Evolutionary conservation across 2,113 vertebrate species (phyloP).

Genomic region (Scolopax mira): DNA sequence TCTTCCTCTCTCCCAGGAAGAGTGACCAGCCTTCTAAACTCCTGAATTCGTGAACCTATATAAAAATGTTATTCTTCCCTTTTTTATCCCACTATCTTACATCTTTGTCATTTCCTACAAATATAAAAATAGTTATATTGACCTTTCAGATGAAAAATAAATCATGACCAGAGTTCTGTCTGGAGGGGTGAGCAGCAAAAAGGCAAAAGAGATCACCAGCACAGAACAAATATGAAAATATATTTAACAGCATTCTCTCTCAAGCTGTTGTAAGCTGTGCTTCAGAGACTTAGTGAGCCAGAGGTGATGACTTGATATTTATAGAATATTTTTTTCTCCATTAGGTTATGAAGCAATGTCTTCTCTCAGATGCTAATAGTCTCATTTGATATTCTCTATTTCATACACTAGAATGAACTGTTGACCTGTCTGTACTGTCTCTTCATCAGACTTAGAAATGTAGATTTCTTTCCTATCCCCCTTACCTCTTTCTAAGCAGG

Average conservation of each 20-base stretch:
- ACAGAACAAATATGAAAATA: neutral
- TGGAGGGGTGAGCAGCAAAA: neutral
- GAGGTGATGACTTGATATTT: neutral
- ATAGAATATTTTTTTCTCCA: neutral
- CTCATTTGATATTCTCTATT: neutral
- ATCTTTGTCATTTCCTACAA: neutral
- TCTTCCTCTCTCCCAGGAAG: neutral
- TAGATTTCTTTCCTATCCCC: neutral
- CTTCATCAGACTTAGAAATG: neutral
- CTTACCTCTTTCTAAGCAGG: neutral
- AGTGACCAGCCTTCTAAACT: neutral
- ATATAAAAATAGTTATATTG: neutral
- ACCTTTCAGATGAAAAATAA: neutral
- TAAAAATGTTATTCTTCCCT: neutral
- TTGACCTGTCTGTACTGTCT: neutral
- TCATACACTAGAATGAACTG: neutral
- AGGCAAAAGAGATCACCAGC: neutral
- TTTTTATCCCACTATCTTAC: neutral
- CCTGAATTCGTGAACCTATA: neutral
- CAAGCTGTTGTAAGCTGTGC: neutral
- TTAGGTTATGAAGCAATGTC: neutral
- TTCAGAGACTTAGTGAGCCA: neutral
- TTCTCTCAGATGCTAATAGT: neutral
- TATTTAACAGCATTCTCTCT: neutral
- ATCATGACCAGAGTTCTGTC: neutral